Conservation (phyloP, 2,797 vertebrate genomes). For the Myoxocephalus aenaeus region DNA sequence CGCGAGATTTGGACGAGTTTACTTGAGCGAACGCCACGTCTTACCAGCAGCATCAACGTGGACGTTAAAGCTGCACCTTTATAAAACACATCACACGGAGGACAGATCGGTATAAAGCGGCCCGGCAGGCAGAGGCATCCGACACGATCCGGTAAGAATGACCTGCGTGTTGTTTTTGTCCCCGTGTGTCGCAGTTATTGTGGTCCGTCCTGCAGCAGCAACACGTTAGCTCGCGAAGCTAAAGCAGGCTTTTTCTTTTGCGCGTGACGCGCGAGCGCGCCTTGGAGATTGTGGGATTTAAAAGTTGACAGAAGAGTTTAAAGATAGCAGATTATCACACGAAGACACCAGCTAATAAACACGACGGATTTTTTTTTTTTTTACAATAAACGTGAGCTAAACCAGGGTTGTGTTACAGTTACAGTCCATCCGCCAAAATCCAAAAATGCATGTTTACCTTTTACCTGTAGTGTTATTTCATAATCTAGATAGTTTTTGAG, state of each 20-base stretch:
- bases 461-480: not conserved
- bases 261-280: not conserved
- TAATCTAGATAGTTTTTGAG: not conserved
- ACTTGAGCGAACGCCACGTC: conserved; percentile 80
- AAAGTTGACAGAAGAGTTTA: too few species aligned
- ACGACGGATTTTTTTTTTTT: too few species aligned
- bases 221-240: conserved; percentile 35
- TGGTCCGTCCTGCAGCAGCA: conserved; percentile 11
- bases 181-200: not conserved
- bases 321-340: not conserved
- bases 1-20: conserved; percentile 69
- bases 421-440: not conserved
- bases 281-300: not conserved
- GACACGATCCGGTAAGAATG: conserved; percentile 46
- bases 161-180: not conserved
- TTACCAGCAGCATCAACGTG: conserved; percentile 41
- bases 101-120: not conserved
- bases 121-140: conserved; percentile 4
- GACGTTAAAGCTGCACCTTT: conserved; percentile 15
- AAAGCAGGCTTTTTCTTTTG: not conserved
- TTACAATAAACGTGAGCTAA: too few species aligned
- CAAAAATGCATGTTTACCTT: not conserved
- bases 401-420: too few species aligned
- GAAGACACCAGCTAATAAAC: not conserved
- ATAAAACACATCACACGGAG: not conserved